Evolutionary conservation across 2,888 invertebrate genomes (phyloP).

Genomic region (Diarsia mendica): DNA sequence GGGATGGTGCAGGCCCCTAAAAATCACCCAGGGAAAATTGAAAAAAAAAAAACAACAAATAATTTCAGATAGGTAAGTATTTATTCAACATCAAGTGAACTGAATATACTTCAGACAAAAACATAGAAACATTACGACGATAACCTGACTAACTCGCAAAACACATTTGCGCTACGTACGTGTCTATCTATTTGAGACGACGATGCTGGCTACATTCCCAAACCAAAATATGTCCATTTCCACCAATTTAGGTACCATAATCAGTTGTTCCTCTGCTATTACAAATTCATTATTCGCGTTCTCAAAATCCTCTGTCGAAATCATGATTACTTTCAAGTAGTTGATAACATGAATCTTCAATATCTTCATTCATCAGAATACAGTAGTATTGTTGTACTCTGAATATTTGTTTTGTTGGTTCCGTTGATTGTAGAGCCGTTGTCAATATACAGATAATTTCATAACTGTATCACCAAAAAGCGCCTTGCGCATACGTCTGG

Average conservation of each 20-base stretch:
- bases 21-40: neutral
- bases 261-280: slow-evolving; percentile 41
- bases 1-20: neutral
- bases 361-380: slow-evolving; percentile 49
- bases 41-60: slow-evolving; percentile 61
- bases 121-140: slow-evolving; percentile 73
- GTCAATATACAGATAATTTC: slow-evolving; percentile 64
- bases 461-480: slow-evolving; percentile 55
- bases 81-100: slow-evolving; percentile 85
- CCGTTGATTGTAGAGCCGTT: slow-evolving; percentile 58
- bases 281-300: slow-evolving; percentile 35
- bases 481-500: slow-evolving; percentile 52
- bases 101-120: slow-evolving; percentile 74
- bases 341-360: slow-evolving; percentile 41
- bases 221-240: slow-evolving; percentile 54
- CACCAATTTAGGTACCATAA: slow-evolving; percentile 38
- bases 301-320: slow-evolving; percentile 30
- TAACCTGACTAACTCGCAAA: slow-evolving; percentile 75
- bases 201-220: slow-evolving; percentile 60
- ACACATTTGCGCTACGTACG: slow-evolving; percentile 69
- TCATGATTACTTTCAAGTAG: slow-evolving; percentile 36
- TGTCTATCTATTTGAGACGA: slow-evolving; percentile 66
- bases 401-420: slow-evolving; percentile 41
- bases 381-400: slow-evolving; percentile 44
- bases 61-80: slow-evolving; percentile 75